Evolutionary conservation across 2,888 invertebrate genomes (phyloP).

Genomic region (Cephus spinipes): DNA sequence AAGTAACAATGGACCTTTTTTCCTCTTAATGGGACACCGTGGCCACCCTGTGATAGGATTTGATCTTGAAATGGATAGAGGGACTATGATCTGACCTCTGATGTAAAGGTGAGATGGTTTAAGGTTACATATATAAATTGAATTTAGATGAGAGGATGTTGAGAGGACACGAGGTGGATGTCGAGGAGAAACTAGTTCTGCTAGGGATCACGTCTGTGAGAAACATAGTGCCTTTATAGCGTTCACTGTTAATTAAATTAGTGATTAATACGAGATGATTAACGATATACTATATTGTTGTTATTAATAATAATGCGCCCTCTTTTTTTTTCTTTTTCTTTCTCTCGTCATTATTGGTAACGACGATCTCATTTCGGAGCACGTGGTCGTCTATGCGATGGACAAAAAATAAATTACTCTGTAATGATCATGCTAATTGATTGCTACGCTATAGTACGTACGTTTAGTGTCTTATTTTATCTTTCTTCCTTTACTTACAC

Average conservation of each 20-base stretch:
- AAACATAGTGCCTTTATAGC: constrained; percentile 50
- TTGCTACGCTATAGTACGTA: background rate
- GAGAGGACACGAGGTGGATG: background rate
- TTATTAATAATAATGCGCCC: background rate
- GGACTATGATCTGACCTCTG: background rate
- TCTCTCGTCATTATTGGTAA: constrained; percentile 3
- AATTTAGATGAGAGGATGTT: background rate
- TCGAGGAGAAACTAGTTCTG: constrained; percentile 18
- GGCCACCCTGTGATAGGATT: background rate
- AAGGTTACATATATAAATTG: background rate
- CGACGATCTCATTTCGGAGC: background rate
- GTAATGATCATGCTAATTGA: constrained; percentile 1
- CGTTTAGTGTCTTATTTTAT: background rate
- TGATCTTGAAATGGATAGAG: constrained; percentile 15
- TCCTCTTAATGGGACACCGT: background rate
- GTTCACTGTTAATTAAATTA: constrained; percentile 36
- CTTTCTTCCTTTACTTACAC: background rate
- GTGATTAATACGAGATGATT: constrained; percentile 15
- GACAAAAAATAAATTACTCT: background rate
- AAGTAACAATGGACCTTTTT: constrained; percentile 19
- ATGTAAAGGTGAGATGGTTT: background rate
- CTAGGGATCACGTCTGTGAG: constrained; percentile 47
- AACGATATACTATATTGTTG: constrained; percentile 26
- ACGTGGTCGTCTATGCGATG: background rate
- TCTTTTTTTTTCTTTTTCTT: background rate